Base-by-base conservation (phyloP, 1,140 invertebrate genomes). In the Gonioctena quinquepunctata region DNA sequence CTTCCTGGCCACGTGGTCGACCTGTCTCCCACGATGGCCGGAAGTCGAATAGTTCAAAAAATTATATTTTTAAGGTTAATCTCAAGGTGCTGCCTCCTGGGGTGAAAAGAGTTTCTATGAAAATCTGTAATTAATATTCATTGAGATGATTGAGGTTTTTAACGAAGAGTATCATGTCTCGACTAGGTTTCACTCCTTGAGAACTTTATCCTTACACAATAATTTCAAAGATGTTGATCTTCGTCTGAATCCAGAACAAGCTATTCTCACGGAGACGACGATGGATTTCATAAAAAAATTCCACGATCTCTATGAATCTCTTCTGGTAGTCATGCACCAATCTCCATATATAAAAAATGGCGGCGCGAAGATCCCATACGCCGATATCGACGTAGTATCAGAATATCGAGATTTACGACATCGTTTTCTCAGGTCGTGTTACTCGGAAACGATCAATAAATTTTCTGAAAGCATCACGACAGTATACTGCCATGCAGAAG, bases 381-480 rank as follows among this genome's bases (percentile, higher is more conserved):
- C 13, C 27, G 61, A 63, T 63, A 63, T 21, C 21, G 23, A 19
- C 11, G 28, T 16, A 18, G 60, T 63, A 63, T 63, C 33, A 23
- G 61, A 63, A 63, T 48, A 48, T 3, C 19, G 26, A 48, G 61
- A 63, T 49, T 63, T 49, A 63, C 42, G 22, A 48, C 61, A 48
- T 42, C 28, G 61, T 21, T 48, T 48, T 63, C 27, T 48, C 42
- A 48, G 33, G 61, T 63, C 61, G 61, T 63, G 61, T 63, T 63
- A 21, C 61, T 42, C 27, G 28, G 26, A 48, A 63, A 23, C 61
- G 33, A 33, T 48, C 61, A 42, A 63, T 63, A 63, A 63, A 63
- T 63, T 63, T 23, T 63, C 28, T 22, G 3, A 23, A 33, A 63
- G 60, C 26, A 25, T 63, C 60, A 48, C 60, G 28, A 63, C 60